Evolutionary conservation across 2,113 vertebrate species (phyloP).

Genomic region (Pyrgilauda ruficollis): DNA sequence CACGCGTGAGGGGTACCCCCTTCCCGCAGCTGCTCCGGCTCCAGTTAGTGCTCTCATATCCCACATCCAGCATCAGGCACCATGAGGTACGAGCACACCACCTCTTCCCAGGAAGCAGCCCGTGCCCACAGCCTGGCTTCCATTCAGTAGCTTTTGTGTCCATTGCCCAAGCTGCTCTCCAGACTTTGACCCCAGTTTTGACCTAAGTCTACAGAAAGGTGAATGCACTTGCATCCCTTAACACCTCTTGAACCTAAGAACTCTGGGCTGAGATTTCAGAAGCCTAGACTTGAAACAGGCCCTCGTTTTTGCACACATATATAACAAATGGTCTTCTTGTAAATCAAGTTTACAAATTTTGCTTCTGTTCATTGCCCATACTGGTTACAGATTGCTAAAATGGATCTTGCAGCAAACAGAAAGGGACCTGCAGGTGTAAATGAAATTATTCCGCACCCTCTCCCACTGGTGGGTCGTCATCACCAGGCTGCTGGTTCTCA

Average conservation of each 20-base stretch:
- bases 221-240: not conserved
- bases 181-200: not conserved
- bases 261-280: conserved; percentile 6
- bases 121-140: conserved; percentile 1
- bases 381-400: not conserved
- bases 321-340: not conserved
- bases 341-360: not conserved
- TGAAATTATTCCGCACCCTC: not conserved
- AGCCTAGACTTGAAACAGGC: not conserved
- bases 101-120: conserved; percentile 4
- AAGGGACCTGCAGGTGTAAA: not conserved
- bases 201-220: not conserved
- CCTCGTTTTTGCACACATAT: not conserved
- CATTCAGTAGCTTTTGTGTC: conserved; percentile 29
- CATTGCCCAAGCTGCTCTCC: conserved; percentile 14
- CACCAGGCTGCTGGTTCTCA: not conserved
- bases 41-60: not conserved
- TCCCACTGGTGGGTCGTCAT: not conserved
- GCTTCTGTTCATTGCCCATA: not conserved
- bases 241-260: not conserved
- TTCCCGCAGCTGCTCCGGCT: not conserved
- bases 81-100: not conserved
- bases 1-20: not conserved
- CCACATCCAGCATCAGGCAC: conserved; percentile 6
- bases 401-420: not conserved